Conservation (phyloP, 2,113 vertebrate genomes). For the Ibidorhyncha struthersii region DNA sequence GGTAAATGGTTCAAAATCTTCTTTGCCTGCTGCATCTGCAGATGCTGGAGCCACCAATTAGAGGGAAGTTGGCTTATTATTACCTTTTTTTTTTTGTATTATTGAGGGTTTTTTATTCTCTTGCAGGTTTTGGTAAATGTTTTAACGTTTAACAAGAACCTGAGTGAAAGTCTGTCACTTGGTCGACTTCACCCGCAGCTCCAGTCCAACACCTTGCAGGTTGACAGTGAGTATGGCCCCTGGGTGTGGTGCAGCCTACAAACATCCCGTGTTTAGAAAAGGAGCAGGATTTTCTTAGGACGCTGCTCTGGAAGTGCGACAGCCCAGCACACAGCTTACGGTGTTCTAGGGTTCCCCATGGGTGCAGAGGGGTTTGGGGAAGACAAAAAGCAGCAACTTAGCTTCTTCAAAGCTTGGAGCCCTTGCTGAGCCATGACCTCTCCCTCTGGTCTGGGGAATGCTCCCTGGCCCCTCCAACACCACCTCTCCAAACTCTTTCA, state of each 20-base stretch:
- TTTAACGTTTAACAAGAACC: constrained; percentile 88
- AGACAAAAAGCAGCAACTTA: not conserved
- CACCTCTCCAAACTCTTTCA: not conserved
- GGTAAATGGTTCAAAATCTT: not conserved
- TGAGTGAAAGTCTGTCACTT: constrained; percentile 91
- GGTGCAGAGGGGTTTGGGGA: not conserved
- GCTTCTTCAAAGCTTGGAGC: not conserved
- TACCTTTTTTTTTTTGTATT: not conserved
- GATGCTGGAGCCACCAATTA: not conserved
- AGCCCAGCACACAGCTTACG: not conserved
- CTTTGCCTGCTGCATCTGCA: not conserved
- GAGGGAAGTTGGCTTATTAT: not conserved
- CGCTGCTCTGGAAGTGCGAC: not conserved
- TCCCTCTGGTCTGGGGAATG: not conserved
- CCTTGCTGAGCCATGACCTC: not conserved
- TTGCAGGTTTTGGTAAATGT: constrained; percentile 93
- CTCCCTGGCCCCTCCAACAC: not conserved
- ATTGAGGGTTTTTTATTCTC: not conserved
- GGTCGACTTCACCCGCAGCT: constrained; percentile 93
- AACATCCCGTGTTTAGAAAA: not conserved
- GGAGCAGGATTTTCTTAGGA: not conserved
- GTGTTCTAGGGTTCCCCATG: not conserved
- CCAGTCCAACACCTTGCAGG: constrained; percentile 84
- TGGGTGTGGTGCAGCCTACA: not conserved
- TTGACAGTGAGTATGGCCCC: constrained; percentile 88